These are phyloP conservation scores for Monochamus alternatus DNA, from an alignment of 2,888 invertebrate genomes.

Conservation along the genomic window DNA sequence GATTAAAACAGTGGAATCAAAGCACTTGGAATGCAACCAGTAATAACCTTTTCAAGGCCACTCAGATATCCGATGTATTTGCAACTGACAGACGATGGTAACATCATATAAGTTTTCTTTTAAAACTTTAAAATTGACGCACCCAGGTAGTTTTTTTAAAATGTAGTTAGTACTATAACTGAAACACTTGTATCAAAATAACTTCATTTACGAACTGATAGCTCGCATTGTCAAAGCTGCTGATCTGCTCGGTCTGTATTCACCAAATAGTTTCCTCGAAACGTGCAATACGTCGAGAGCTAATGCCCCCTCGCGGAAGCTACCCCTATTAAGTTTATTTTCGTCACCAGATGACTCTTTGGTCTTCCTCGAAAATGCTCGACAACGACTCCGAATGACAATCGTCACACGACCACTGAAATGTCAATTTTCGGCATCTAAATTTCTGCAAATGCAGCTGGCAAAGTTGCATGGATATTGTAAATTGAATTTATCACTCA, in stretches of 20 bases:
- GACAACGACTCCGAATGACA: slow-evolving; percentile 68
- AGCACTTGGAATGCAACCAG: not conserved
- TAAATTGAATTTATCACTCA: slow-evolving; percentile 70
- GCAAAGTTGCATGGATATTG: slow-evolving; percentile 67
- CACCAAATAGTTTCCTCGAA: slow-evolving; percentile 59
- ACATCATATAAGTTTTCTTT: too few species aligned
- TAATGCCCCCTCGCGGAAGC: slow-evolving; percentile 46
- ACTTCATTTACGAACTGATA: too few species aligned
- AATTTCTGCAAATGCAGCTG: slow-evolving; percentile 70
- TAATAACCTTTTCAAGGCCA: too few species aligned
- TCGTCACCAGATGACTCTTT: slow-evolving; percentile 70
- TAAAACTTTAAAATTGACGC: too few species aligned
- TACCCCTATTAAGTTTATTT: slow-evolving; percentile 69
- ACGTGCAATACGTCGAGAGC: slow-evolving; percentile 62
- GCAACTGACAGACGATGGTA: too few species aligned
- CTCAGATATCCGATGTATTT: too few species aligned
- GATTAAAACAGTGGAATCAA: not conserved
- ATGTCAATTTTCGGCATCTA: slow-evolving; percentile 68
- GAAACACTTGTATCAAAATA: too few species aligned
- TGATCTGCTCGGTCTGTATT: slow-evolving; percentile 28
- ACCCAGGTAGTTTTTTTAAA: too few species aligned
- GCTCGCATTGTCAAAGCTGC: not conserved
- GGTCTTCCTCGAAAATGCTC: slow-evolving; percentile 70
- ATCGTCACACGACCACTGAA: slow-evolving; percentile 66
- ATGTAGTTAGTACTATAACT: too few species aligned